Evolutionary conservation across 2,888 invertebrate genomes (phyloP).

Genomic region (Meta bourneti): DNA sequence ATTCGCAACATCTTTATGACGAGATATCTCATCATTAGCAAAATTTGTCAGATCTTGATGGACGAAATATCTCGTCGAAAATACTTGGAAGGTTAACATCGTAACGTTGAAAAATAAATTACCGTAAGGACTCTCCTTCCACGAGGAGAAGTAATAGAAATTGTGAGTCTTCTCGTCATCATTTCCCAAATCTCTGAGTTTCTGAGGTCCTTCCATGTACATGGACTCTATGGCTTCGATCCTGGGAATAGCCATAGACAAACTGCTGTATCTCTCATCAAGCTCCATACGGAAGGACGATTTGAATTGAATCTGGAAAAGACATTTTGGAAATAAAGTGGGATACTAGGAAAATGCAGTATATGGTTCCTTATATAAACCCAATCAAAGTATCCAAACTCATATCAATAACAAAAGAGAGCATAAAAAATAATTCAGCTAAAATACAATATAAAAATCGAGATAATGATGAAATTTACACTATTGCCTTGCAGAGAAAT

Average conservation of each 20-base stretch:
- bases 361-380: background rate
- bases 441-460: too few species aligned
- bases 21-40: too few species aligned
- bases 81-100: too few species aligned
- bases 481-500: too few species aligned
- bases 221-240: conserved; percentile 52
- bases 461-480: too few species aligned
- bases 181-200: conserved; percentile 23
- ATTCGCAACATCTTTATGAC: too few species aligned
- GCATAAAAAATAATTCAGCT: too few species aligned
- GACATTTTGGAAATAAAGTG: background rate
- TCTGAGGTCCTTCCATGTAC: conserved; percentile 61
- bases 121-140: conserved; percentile 71
- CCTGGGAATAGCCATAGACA: conserved; percentile 12
- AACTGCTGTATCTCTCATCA: background rate
- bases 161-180: conserved; percentile 54
- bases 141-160: conserved; percentile 68
- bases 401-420: too few species aligned
- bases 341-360: background rate
- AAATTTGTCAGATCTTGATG: too few species aligned
- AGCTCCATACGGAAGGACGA: conserved; percentile 47
- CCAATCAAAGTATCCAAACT: background rate
- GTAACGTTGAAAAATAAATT: background rate
- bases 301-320: conserved; percentile 57
- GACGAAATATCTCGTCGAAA: too few species aligned